Evolutionary conservation across 2,888 invertebrate genomes (phyloP).

Genomic region (Acleris emargana): DNA sequence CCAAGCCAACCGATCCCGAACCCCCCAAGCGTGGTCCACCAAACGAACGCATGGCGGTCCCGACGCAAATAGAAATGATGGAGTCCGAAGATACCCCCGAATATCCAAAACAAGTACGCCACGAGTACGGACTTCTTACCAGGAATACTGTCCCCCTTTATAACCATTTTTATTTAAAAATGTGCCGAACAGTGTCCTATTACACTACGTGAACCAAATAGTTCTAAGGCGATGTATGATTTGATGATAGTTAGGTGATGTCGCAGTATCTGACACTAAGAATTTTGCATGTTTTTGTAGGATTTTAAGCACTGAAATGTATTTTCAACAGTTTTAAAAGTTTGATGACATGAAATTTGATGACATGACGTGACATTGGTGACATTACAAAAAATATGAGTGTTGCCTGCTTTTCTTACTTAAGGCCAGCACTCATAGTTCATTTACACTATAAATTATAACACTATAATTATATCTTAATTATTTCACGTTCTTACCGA

Average conservation of each 20-base stretch:
- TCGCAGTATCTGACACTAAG: neutral
- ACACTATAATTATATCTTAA: neutral
- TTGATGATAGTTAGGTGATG: neutral
- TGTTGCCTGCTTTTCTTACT: conserved; percentile 20
- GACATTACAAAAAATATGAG: conserved; percentile 32
- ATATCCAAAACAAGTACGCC: conserved; percentile 93
- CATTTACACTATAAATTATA: too few relatives aligned
- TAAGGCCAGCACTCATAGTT: neutral
- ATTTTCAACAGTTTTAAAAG: conserved; percentile 27
- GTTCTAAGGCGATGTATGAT: neutral
- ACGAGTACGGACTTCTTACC: conserved; percentile 84
- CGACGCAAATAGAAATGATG: conserved; percentile 96
- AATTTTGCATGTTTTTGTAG: neutral
- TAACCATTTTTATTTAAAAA: conserved; percentile 44
- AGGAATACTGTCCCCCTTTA: conserved; percentile 46
- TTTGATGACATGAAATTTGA: conserved; percentile 26
- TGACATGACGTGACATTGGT: conserved; percentile 37
- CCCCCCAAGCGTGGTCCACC: conserved; percentile 94
- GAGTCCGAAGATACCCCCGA: conserved; percentile 94
- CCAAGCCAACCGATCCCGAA: conserved; percentile 94
- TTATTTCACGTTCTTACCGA: neutral
- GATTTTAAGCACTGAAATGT: conserved; percentile 17
- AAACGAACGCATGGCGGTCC: conserved; percentile 95
- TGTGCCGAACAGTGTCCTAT: conserved; percentile 16
- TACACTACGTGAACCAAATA: neutral